A percentile compares a stretch with the other conserved stretches of the same genome.
Evolutionary conservation across 23 tunicate species (phyloP).

Genomic region (Halocynthia aurantium): DNA sequence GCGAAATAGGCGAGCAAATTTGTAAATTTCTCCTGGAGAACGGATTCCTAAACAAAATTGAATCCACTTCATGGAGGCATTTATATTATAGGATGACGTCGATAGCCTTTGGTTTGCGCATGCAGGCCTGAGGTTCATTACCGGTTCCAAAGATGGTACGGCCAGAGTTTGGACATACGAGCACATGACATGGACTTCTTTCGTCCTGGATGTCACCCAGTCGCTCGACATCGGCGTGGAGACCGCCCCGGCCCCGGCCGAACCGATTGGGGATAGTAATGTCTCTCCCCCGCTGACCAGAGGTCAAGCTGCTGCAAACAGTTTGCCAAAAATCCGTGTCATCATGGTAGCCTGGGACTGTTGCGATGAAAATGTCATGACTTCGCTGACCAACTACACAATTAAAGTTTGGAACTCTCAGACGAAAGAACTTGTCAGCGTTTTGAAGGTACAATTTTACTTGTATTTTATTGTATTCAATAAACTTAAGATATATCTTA

Average conservation of each 20-base stretch:
- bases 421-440: not conserved
- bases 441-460: conserved; percentile 18
- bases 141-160: conserved; percentile 48
- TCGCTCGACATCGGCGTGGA: not conserved
- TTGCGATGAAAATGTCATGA: conserved; percentile 33
- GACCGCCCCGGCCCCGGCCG: not conserved
- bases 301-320: not conserved
- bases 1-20: too few species aligned
- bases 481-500: too few species aligned
- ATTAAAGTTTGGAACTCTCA: conserved; percentile 46
- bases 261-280: not conserved
- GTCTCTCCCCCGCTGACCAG: conserved; percentile 1
- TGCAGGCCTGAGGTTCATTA: conserved; percentile 23
- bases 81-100: conserved; percentile 24
- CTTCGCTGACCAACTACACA: conserved; percentile 36
- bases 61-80: not conserved
- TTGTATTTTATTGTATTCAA: too few species aligned
- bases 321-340: conserved; percentile 12
- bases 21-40: too few species aligned
- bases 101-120: conserved; percentile 61
- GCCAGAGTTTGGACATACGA: conserved; percentile 54
- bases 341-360: conserved; percentile 61
- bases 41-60: too few species aligned
- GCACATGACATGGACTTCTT: conserved; percentile 28
- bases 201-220: conserved; percentile 21